These are phyloP conservation scores for Formica aserva DNA, from an alignment of 2,888 invertebrate genomes.

Conservation along the genomic window DNA sequence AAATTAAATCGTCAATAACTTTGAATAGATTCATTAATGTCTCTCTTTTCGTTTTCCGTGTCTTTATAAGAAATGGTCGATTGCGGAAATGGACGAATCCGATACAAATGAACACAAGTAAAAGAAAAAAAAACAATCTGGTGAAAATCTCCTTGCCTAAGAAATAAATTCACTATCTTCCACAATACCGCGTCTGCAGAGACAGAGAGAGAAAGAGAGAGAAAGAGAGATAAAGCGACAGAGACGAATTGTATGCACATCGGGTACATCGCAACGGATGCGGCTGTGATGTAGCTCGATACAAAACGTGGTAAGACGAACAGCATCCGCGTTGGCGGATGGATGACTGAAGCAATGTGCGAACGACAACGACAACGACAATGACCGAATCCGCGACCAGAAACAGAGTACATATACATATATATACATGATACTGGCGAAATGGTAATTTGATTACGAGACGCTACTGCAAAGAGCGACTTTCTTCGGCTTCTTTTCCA, in stretches of 20 bases:
- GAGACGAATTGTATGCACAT: constrained; percentile 37
- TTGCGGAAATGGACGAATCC: background rate
- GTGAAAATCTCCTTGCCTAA: background rate
- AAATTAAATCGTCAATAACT: constrained; percentile 4
- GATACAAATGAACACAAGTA: background rate
- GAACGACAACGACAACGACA: constrained; percentile 50
- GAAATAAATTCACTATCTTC: constrained; percentile 33
- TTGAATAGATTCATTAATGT: background rate
- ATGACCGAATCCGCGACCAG: background rate
- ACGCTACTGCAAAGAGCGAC: constrained; percentile 10
- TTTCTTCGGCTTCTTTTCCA: constrained; percentile 22
- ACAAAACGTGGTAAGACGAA: constrained; percentile 62
- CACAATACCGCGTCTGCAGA: background rate
- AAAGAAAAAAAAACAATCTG: background rate
- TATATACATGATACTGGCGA: constrained; percentile 8
- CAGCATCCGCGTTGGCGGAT: constrained; percentile 44
- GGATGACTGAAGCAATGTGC: constrained; percentile 54
- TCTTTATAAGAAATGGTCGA: background rate
- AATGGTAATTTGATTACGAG: constrained; percentile 45
- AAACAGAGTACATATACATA: constrained; percentile 2
- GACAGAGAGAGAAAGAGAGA: background rate
- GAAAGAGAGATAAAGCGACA: background rate
- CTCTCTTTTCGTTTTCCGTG: background rate
- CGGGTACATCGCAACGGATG: constrained; percentile 25
- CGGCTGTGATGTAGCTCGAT: constrained; percentile 42